Evolutionary conservation across 2,113 vertebrate genomes (phyloP).

Genomic region (Sinocyclocheilus anshuiensis): DNA sequence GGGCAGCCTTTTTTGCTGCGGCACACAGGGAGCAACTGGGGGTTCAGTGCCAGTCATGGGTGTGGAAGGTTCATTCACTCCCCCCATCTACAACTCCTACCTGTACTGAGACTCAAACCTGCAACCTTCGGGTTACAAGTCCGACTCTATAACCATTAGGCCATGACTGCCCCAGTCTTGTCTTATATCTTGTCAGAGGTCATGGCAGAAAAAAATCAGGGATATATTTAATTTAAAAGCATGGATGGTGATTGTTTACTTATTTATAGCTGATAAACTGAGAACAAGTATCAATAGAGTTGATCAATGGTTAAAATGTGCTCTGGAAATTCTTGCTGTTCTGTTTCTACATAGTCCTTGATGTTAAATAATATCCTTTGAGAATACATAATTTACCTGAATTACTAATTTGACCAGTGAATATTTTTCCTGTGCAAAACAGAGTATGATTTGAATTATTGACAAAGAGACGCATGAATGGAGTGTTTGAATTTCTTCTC

Average conservation of each 20-base stretch:
- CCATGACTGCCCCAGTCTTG: too few relatives aligned
- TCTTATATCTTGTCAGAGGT: neutral
- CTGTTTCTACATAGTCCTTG: neutral
- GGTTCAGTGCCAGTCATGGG: too few relatives aligned
- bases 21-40: too few relatives aligned
- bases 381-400: neutral
- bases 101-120: too few relatives aligned
- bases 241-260: neutral
- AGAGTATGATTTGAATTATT: neutral
- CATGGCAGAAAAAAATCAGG: neutral
- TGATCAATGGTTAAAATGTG: too few relatives aligned
- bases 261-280: neutral
- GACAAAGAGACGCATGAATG: neutral
- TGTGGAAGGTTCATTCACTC: too few relatives aligned
- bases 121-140: too few relatives aligned
- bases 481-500: conserved; percentile 20
- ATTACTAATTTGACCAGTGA: neutral
- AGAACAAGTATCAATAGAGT: neutral
- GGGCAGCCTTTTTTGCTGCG: too few relatives aligned
- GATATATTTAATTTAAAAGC: neutral
- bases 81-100: too few relatives aligned
- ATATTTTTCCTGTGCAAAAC: neutral
- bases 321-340: neutral
- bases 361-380: neutral
- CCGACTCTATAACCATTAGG: too few relatives aligned